phyloP scores from a whole-genome alignment of 2,797 vertebrate species.

The Phrynocephalus vlangalii region DNA sequence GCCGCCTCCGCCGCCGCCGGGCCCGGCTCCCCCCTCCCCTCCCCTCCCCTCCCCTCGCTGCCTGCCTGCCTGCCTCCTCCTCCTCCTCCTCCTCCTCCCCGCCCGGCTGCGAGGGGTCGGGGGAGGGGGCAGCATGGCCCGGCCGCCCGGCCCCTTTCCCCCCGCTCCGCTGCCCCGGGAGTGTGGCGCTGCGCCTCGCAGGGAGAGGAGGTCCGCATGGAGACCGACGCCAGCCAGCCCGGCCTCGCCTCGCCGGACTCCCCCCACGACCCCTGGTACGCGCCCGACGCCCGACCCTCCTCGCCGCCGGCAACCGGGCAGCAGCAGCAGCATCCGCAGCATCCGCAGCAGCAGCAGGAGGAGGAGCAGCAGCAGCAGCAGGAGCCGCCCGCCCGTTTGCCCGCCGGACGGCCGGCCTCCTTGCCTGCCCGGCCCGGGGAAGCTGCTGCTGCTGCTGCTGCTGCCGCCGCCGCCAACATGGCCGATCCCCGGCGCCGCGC shows the following conservation, averaged over 20 bases:
- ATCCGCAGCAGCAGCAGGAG: slow-evolving; percentile 44
- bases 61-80: slow-evolving; percentile 63
- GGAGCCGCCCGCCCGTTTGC: background rate
- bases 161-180: slow-evolving; percentile 78
- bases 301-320: slow-evolving; percentile 49
- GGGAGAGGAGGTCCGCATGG: slow-evolving; percentile 85
- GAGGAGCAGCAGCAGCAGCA: slow-evolving; percentile 43
- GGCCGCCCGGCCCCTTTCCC: slow-evolving; percentile 82
- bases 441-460: too few relatives aligned
- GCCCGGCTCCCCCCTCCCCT: slow-evolving; percentile 77
- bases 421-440: too few relatives aligned
- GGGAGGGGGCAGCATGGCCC: slow-evolving; percentile 87
- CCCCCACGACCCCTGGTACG: slow-evolving; percentile 96
- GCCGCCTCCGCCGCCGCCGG: slow-evolving; percentile 58
- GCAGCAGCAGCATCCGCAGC: slow-evolving; percentile 53
- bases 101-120: slow-evolving; percentile 79
- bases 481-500: slow-evolving; percentile 71
- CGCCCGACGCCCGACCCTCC: slow-evolving; percentile 34
- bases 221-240: slow-evolving; percentile 96
- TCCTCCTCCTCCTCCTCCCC: slow-evolving; percentile 76
- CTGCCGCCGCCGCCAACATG: slow-evolving; percentile 82
- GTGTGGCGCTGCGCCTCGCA: slow-evolving; percentile 80
- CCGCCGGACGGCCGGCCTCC: slow-evolving; percentile 18
- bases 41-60: slow-evolving; percentile 73
- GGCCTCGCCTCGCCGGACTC: slow-evolving; percentile 95